Conservation (phyloP, 1,140 invertebrate species). For the Onthophagus taurus region DNA sequence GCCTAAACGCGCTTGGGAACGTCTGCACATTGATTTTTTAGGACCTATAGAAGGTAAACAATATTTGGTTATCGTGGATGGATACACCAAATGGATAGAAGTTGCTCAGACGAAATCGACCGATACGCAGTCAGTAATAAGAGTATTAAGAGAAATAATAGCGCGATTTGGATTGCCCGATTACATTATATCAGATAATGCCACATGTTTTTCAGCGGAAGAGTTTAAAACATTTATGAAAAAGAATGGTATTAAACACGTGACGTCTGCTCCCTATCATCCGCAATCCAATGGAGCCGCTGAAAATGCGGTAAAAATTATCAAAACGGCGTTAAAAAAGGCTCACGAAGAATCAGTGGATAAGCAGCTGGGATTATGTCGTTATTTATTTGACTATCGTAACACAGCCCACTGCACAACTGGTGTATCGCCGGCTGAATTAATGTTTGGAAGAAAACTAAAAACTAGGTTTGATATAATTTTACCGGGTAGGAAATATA, state of each 20-base stretch:
- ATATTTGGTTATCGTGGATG: constrained; percentile 32
- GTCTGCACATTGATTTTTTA: constrained; percentile 41
- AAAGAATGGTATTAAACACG: constrained; percentile 29
- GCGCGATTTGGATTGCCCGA: constrained; percentile 30
- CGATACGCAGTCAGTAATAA: too few relatives aligned
- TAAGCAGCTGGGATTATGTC: too few relatives aligned
- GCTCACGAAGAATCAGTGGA: too few relatives aligned
- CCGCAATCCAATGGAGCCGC: constrained; percentile 34
- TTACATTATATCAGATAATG: constrained; percentile 31
- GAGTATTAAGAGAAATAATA: too few relatives aligned
- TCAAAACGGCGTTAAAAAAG: constrained; percentile 34
- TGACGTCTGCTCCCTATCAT: constrained; percentile 29
- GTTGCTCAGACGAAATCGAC: too few relatives aligned
- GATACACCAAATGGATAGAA: constrained; percentile 35
- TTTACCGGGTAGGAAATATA: background rate
- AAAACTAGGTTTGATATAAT: constrained; percentile 11
- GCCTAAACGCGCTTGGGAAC: constrained; percentile 33
- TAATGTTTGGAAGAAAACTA: constrained; percentile 11
- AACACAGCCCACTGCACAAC: constrained; percentile 6
- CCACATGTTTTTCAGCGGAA: constrained; percentile 23
- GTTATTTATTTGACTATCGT: constrained; percentile 14
- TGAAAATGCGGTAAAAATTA: constrained; percentile 34
- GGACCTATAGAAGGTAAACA: constrained; percentile 27
- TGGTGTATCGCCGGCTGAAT: constrained; percentile 4
- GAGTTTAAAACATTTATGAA: constrained; percentile 29